Evolutionary conservation across 2,113 vertebrate genomes (phyloP), one percentile per base, ranked within the genome.

Genomic region (Physeter macrocephalus): DNA sequence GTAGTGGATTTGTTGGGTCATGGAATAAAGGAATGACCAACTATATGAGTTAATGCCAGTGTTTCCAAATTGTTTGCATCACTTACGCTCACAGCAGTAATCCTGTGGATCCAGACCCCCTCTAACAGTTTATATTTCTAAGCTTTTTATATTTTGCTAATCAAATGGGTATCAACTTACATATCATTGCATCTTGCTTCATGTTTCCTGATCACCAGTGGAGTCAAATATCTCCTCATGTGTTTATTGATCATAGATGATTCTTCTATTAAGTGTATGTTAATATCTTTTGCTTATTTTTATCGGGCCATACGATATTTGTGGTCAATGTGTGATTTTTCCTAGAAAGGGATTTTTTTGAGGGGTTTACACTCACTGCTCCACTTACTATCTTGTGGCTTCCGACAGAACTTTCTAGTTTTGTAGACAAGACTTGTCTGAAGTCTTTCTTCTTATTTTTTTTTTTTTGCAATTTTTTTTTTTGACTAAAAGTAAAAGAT

Each of bases 401-500:
- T 66, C 82, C 2, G 0, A 75, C 20, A 93, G 43, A 43, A 41
- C 59, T 86, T 41, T 54, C 91, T 66, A 66, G 20, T 4, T 85
- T n/a, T 39, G 36, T 41, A 43, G 36, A 57, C 9, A 66, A 57
- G 27, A 3, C n/a, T 6, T 25, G 59, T n/a, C 69, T 75, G 59
- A 85, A 34, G 6, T 43, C 75, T n/a, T n/a, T n/a, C n/a, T n/a
- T n/a, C n/a, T n/a, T n/a, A n/a, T n/a, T n/a, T n/a, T n/a, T n/a
- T n/a, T n/a, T n/a, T n/a, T 61, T 96, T 43, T 80, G 6, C 4
- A 92, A 66, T 17, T 86, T 82, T 17, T 52, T 64, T 94, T 97
- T 89, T 80, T 97, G 75, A 88, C 20, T 36, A 18, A 92, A 95
- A 96, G 43, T 46, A 64, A 94, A 96, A 95, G n/a, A n/a, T n/a